These are phyloP conservation scores for Craniophora ligustri DNA, from an alignment of 2,888 invertebrate genomes.

Conservation along the genomic window DNA sequence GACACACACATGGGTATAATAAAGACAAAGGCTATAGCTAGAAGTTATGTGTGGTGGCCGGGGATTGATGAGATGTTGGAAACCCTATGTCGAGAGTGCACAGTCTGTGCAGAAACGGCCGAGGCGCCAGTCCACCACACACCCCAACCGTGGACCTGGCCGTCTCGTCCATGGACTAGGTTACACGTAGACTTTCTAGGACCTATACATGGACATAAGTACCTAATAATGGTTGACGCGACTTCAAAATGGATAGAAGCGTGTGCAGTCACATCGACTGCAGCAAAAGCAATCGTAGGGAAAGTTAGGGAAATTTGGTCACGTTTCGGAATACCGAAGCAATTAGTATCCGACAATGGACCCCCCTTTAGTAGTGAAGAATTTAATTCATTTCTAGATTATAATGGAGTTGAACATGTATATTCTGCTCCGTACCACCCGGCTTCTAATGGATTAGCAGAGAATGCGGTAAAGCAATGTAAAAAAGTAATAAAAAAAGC, in stretches of 20 bases:
- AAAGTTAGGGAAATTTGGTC: too few relatives aligned
- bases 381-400: too few relatives aligned
- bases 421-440: too few relatives aligned
- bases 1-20: constrained; percentile 37
- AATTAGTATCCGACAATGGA: too few relatives aligned
- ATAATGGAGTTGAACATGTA: too few relatives aligned
- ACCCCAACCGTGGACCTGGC: neutral
- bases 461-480: too few relatives aligned
- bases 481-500: too few relatives aligned
- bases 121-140: neutral
- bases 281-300: too few relatives aligned
- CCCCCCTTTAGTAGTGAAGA: too few relatives aligned
- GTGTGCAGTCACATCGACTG: too few relatives aligned
- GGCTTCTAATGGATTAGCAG: too few relatives aligned
- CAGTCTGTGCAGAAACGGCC: neutral
- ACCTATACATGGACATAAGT: neutral
- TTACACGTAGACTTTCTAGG: neutral
- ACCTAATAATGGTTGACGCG: neutral
- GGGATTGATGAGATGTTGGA: constrained; percentile 11
- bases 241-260: neutral
- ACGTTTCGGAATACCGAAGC: too few relatives aligned
- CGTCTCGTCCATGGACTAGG: neutral
- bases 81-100: neutral
- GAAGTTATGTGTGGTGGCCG: constrained; percentile 39
- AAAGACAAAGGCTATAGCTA: constrained; percentile 28